Evolutionary conservation across 23 tunicate species (phyloP).

Genomic region (Trididemnum nubilum): DNA sequence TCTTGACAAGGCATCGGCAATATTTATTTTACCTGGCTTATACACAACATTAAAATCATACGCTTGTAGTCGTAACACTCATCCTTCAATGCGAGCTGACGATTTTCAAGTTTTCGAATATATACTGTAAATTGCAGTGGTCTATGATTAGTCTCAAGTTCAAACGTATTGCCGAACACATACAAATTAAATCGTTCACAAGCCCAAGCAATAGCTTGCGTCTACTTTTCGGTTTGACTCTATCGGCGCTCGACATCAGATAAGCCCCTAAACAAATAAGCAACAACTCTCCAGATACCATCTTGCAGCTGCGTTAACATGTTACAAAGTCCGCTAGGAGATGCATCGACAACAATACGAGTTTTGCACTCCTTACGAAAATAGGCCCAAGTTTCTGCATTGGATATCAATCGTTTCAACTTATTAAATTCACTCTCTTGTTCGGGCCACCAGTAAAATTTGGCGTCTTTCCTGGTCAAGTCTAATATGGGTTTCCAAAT

Average conservation of each 20-base stretch:
- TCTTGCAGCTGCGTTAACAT: slow-evolving; percentile 24
- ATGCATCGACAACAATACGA: slow-evolving; percentile 15
- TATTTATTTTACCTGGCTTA: slow-evolving; percentile 12
- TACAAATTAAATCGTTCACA: slow-evolving; percentile 26
- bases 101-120: slow-evolving; percentile 7
- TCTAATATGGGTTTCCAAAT: slow-evolving; percentile 27
- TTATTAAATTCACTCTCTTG: slow-evolving; percentile 5
- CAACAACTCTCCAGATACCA: slow-evolving; percentile 16
- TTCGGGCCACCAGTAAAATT: neutral
- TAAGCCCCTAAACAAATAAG: slow-evolving; percentile 21
- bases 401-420: neutral
- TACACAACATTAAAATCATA: slow-evolving; percentile 21
- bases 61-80: slow-evolving; percentile 25
- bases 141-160: slow-evolving; percentile 29
- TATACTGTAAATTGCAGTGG: neutral
- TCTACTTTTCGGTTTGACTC: slow-evolving; percentile 36
- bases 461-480: slow-evolving; percentile 12
- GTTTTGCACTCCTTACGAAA: slow-evolving; percentile 12
- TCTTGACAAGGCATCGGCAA: slow-evolving; percentile 25
- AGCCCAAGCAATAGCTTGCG: slow-evolving; percentile 6
- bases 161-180: slow-evolving; percentile 18
- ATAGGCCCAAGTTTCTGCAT: slow-evolving; percentile 8
- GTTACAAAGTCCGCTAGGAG: slow-evolving; percentile 2
- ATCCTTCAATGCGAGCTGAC: slow-evolving; percentile 18
- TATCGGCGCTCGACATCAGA: slow-evolving; percentile 30